Evolutionary conservation across 2,888 invertebrate species (phyloP).

Genomic region (Thecophora atra): DNA sequence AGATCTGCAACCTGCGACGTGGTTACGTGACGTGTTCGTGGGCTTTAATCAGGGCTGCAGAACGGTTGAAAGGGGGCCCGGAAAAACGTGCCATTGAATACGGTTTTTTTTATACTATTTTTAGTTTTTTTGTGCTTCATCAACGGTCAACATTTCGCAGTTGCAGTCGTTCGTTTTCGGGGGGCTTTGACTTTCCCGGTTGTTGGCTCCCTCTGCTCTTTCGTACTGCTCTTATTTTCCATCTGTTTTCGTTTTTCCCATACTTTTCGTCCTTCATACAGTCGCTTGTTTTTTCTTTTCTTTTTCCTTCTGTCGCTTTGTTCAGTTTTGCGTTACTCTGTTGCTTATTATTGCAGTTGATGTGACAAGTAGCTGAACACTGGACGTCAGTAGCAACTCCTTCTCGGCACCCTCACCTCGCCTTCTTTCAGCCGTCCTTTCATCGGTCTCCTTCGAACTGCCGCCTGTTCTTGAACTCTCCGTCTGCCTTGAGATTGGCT

Average conservation of each 20-base stretch:
- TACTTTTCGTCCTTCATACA: too few relatives aligned
- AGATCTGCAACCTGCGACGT: neutral
- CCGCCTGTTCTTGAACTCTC: neutral
- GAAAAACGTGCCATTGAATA: conserved; percentile 25
- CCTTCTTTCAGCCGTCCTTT: neutral
- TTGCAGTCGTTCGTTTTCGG: conserved; percentile 20
- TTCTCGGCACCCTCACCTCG: neutral
- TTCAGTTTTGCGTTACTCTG: too few relatives aligned
- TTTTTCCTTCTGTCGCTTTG: too few relatives aligned
- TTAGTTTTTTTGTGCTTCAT: conserved; percentile 1
- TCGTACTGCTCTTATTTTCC: neutral
- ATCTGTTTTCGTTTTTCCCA: neutral
- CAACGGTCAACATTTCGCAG: conserved; percentile 10
- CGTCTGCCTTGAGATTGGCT: neutral
- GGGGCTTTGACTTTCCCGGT: conserved; percentile 21
- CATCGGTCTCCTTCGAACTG: too few relatives aligned
- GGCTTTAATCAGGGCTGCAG: neutral
- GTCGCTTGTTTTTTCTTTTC: too few relatives aligned
- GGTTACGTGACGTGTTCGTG: neutral
- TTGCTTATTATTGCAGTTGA: too few relatives aligned
- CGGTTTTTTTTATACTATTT: neutral
- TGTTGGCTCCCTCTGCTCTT: neutral
- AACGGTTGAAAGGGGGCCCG: neutral
- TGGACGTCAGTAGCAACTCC: neutral
- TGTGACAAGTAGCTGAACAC: neutral